phyloP scores from a whole-genome alignment of 1,140 invertebrate genomes.

The Diabrotica undecimpunctata region DNA sequence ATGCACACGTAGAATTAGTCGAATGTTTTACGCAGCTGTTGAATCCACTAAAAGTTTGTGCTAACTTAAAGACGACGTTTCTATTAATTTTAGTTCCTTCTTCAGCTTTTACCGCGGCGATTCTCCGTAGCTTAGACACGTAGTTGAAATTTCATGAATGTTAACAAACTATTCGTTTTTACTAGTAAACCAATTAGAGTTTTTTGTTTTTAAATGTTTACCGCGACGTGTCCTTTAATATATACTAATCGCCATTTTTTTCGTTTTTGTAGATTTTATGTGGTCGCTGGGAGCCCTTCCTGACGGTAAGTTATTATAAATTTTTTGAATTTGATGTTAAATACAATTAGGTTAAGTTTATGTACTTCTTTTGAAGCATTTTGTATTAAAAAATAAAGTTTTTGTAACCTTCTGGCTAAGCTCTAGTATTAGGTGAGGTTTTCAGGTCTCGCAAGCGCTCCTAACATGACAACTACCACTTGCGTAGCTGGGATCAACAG shows the following conservation, averaged over 20 bases:
- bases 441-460: no score
- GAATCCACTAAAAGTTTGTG: not conserved
- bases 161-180: conserved; percentile 37
- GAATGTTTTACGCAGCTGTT: conserved; percentile 30
- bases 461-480: no score
- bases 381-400: no score
- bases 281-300: conserved; percentile 95
- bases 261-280: conserved; percentile 92
- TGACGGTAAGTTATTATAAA: conserved; percentile 73
- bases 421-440: no score
- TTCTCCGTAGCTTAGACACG: conserved; percentile 38
- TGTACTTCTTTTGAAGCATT: no score
- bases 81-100: not conserved
- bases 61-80: conserved; percentile 1
- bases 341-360: no score
- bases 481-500: no score
- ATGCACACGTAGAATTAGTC: conserved; percentile 31
- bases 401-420: no score
- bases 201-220: conserved; percentile 35
- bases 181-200: conserved; percentile 29
- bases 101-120: conserved; percentile 5
- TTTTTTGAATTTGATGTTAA: no score
- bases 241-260: conserved; percentile 53
- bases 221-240: conserved; percentile 15
- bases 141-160: conserved; percentile 48